Conservation (phyloP, 2,888 invertebrate genomes). For the Megalurothrips usitatus region DNA sequence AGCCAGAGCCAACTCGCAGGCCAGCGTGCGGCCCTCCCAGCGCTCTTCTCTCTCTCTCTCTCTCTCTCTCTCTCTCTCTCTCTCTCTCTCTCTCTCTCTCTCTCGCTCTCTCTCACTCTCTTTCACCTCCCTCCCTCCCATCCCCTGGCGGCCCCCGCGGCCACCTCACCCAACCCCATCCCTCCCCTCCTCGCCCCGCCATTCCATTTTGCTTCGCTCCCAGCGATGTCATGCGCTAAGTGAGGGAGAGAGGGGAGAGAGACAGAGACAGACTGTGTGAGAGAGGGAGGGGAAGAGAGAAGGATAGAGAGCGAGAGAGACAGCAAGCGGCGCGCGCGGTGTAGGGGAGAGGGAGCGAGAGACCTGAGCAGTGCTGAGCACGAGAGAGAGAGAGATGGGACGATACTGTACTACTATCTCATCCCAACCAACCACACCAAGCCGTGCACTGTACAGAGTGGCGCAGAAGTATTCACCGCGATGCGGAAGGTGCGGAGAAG, state of each 20-base stretch:
- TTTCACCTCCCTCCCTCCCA: background rate
- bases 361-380: background rate
- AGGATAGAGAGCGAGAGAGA: background rate
- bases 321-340: background rate
- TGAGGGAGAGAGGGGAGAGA: background rate
- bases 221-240: slow-evolving; percentile 12
- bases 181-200: background rate
- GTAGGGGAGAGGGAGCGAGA: background rate
- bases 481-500: background rate
- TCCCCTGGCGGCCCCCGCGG: background rate
- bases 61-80: background rate
- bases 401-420: background rate
- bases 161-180: background rate
- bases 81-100: background rate
- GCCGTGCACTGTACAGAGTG: background rate
- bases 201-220: slow-evolving; percentile 8
- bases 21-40: background rate
- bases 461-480: background rate
- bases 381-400: background rate
- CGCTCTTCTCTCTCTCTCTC: background rate
- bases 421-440: background rate
- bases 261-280: too few species aligned
- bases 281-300: background rate
- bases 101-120: background rate
- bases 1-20: background rate